Percentiles rank a stretch among this genome's conserved stretches.
These are phyloP conservation scores for Pteruthius melanotis DNA, from an alignment of 2,113 vertebrate species.

Conservation along the genomic window DNA sequence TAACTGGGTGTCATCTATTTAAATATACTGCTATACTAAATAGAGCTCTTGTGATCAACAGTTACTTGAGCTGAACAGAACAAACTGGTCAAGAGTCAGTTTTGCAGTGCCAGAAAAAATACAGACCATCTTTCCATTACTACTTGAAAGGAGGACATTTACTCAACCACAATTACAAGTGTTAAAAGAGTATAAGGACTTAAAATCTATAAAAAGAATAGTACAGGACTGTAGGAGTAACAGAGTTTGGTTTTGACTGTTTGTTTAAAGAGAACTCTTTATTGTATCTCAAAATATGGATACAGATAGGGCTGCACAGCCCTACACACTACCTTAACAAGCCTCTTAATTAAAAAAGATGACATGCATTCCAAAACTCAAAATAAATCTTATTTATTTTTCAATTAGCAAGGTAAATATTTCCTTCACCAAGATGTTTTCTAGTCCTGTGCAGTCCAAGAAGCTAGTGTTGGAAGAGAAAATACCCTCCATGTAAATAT, in stretches of 20 bases:
- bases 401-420: neutral
- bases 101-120: constrained; percentile 59
- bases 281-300: neutral
- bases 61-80: constrained; percentile 59
- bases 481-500: neutral
- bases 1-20: constrained; percentile 52
- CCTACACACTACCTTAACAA: neutral
- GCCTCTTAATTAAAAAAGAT: neutral
- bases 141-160: constrained; percentile 22
- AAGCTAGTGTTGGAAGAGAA: neutral
- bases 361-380: neutral
- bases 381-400: neutral
- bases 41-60: constrained; percentile 52
- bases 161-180: constrained; percentile 46
- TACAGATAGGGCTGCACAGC: neutral
- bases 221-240: neutral
- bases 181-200: neutral
- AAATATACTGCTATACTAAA: constrained; percentile 65
- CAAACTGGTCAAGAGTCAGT: constrained; percentile 34
- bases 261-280: neutral
- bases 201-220: constrained; percentile 38
- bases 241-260: neutral
- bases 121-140: constrained; percentile 28
- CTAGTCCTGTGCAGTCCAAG: neutral
- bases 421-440: neutral